Evolutionary conservation across 2,113 vertebrate species (phyloP), one percentile per base, ranked within the genome.

Genomic region (Cepphus grylle): DNA sequence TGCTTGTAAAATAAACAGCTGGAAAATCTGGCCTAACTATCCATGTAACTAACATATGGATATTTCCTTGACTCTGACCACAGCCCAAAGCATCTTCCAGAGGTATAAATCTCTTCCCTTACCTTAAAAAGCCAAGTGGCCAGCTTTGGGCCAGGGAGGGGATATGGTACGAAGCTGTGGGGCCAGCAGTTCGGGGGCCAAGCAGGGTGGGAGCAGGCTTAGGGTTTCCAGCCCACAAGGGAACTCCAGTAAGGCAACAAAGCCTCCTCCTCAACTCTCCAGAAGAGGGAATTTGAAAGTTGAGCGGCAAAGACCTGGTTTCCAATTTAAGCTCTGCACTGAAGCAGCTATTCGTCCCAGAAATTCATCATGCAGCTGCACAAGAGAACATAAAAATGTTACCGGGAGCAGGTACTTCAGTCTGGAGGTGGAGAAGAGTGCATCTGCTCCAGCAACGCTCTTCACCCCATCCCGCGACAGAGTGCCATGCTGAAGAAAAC

Each of bases 1-100:
- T 27, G 42, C 76, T 74, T 92, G 65, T 92, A 95, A 96, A 96
- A 92, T 47, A 90, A 95, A 84, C 45, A 91, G 56, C 69, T 92
- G 80, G 77, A 95, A 96, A 96, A 92, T 78, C 38, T 78, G 76
- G 76, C 36, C 30, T 81, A 73, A 88, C 79, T 78, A 73, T 56
- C 67, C n/a, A 59, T 71, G 5, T 43, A 90, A 80, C 10, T 86
- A 90, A 88, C 22, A 66, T 2, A 81, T 21, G 21, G 40, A 16
- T 79, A 84, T 56, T 79, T 92, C 43, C 52, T 67, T 71, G 56
- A 71, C 47, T 40, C 50, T 72, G 38, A 19, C 49, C 27, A 30
- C 29, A 92, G 78, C n/a, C n/a, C 47, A 50, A 91, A 87, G 49
- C 17, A 62, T 38, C 53, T 85, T 76, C 25, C 29, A 34, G 26